Evolutionary conservation across 64 coral and sea anemone genomes (phyloP).

Genomic region (Astreopora myriophthalma): DNA sequence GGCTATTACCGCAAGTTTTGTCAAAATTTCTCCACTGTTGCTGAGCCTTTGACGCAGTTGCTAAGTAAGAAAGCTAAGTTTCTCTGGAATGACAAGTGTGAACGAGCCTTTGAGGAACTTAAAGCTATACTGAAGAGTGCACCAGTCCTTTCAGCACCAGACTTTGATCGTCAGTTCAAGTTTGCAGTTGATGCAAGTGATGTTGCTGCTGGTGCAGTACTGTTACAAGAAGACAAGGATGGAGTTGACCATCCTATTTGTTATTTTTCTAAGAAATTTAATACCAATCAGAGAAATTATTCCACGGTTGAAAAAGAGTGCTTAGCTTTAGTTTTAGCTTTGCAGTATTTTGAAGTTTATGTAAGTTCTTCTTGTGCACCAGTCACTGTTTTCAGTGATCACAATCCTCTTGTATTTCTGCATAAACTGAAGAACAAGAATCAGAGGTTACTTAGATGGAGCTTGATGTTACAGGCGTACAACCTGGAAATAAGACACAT

Average conservation of each 20-base stretch:
- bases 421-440: too few species aligned
- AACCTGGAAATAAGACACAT: too few species aligned
- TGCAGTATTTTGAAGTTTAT: too few species aligned
- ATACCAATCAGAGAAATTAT: too few species aligned
- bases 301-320: too few species aligned
- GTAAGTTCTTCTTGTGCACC: too few species aligned
- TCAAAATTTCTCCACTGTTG: slow-evolving; percentile 18
- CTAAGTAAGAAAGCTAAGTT: background rate
- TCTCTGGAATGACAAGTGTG: slow-evolving; percentile 11
- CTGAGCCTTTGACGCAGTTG: slow-evolving; percentile 19
- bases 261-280: slow-evolving; percentile 25
- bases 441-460: too few species aligned
- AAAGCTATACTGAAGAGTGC: slow-evolving; percentile 34
- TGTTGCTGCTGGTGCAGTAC: slow-evolving; percentile 34
- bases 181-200: background rate
- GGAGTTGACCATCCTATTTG: slow-evolving; percentile 17
- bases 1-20: slow-evolving; percentile 50
- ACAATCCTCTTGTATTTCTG: too few species aligned
- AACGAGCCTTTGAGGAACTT: slow-evolving; percentile 11
- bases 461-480: too few species aligned
- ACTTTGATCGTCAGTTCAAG: slow-evolving; percentile 24
- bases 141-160: slow-evolving; percentile 16
- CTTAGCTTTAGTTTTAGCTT: too few species aligned
- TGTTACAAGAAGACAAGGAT: slow-evolving; percentile 43
- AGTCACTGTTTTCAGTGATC: too few species aligned